Percentiles rank a stretch among this genome's conserved stretches.
Evolutionary conservation across 2,888 invertebrate genomes (phyloP).

Genomic region (Subacronicta megacephala): DNA sequence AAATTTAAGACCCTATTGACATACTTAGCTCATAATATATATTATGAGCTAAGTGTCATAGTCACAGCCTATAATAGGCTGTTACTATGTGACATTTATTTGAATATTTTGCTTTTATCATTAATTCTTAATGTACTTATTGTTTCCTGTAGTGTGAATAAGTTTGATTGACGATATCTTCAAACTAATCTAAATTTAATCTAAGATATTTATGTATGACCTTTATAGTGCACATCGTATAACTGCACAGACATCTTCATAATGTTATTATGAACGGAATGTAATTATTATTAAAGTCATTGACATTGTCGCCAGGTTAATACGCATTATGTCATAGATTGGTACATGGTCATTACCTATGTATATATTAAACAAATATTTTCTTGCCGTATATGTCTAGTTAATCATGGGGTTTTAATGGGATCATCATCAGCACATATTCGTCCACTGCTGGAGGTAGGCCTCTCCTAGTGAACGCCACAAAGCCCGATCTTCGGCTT

Average conservation of each 20-base stretch:
- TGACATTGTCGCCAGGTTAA: constrained; percentile 41
- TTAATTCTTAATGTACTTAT: too few relatives aligned
- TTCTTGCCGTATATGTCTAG: constrained; percentile 4
- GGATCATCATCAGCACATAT: too few relatives aligned
- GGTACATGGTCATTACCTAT: neutral
- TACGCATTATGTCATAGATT: constrained; percentile 29
- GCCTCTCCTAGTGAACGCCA: too few relatives aligned
- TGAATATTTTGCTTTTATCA: too few relatives aligned
- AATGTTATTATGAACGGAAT: constrained; percentile 32
- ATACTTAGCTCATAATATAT: too few relatives aligned
- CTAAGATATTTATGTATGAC: constrained; percentile 24
- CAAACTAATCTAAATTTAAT: neutral
- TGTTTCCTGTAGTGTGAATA: too few relatives aligned
- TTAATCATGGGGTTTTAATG: neutral
- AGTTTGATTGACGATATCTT: constrained; percentile 6
- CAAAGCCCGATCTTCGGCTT: too few relatives aligned
- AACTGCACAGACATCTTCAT: constrained; percentile 29
- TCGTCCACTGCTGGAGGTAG: too few relatives aligned
- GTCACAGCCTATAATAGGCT: too few relatives aligned
- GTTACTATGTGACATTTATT: too few relatives aligned
- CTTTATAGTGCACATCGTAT: constrained; percentile 20
- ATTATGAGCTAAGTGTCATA: too few relatives aligned
- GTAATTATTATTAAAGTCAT: constrained; percentile 26
- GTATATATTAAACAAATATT: constrained; percentile 21
- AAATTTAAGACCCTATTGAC: too few relatives aligned